Conservation (phyloP, 2,888 invertebrate genomes). For the Melikaiella ostensackeni region DNA sequence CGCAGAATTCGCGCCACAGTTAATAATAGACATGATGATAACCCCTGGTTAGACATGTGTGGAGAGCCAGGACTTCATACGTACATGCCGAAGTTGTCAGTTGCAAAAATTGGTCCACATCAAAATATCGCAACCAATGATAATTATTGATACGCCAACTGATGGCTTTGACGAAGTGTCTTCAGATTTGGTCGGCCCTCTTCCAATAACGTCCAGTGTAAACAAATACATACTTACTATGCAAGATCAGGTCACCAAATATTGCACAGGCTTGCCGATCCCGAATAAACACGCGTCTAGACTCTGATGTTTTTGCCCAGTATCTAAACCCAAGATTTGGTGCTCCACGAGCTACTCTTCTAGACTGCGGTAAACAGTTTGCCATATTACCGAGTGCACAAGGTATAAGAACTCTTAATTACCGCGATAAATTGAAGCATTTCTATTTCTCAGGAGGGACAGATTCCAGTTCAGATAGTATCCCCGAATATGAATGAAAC, state of each 20-base stretch:
- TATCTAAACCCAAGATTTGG: conserved; percentile 52
- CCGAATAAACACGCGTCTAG: conserved; percentile 40
- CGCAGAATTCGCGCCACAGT: conserved; percentile 44
- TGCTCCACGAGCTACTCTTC: conserved; percentile 47
- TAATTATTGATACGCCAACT: conserved; percentile 49
- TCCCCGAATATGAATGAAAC: no score
- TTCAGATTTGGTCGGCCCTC: background rate
- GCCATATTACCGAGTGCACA: background rate
- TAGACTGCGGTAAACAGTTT: conserved; percentile 59
- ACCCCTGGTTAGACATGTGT: conserved; percentile 50
- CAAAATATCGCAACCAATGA: conserved; percentile 47
- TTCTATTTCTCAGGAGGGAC: no score
- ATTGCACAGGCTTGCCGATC: background rate
- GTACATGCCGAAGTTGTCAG: conserved; percentile 47
- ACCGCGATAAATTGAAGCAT: background rate
- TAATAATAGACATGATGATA: no score
- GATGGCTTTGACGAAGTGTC: background rate
- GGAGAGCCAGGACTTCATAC: conserved; percentile 42
- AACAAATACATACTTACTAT: background rate
- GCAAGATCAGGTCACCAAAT: background rate
- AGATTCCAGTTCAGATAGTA: no score
- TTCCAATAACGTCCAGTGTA: background rate
- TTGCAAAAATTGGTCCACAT: conserved; percentile 48
- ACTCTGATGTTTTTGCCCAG: conserved; percentile 52
- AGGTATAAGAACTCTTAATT: background rate